Evolutionary conservation across 2,113 vertebrate genomes (phyloP).

Genomic region (Ptilorrhoa leucosticta): DNA sequence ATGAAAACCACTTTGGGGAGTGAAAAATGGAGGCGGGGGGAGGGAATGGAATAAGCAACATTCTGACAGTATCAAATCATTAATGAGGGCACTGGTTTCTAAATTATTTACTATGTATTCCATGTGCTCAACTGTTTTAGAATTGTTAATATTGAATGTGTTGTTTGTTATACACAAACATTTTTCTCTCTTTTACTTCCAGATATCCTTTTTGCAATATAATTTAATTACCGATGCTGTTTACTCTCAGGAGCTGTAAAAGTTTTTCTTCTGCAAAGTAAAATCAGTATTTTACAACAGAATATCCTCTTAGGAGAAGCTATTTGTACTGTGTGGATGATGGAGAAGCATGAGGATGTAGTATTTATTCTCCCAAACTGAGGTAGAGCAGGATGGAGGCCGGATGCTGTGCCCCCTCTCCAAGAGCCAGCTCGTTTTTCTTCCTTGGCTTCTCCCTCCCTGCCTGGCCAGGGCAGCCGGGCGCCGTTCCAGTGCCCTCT

Average conservation of each 20-base stretch:
- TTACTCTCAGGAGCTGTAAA: neutral
- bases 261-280: neutral
- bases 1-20: neutral
- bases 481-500: neutral
- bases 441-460: neutral
- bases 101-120: conserved; percentile 54
- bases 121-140: conserved; percentile 25
- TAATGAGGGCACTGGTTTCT: conserved; percentile 47
- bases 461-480: neutral
- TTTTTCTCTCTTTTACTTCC: neutral
- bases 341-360: neutral
- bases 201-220: neutral
- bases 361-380: neutral
- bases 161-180: conserved; percentile 3
- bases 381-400: neutral
- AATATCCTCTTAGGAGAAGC: neutral
- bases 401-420: neutral
- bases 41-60: neutral
- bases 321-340: neutral
- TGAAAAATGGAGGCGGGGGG: neutral
- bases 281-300: neutral
- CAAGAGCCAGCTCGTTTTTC: neutral
- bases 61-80: conserved; percentile 47
- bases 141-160: conserved; percentile 44
- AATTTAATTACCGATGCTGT: conserved; percentile 7